These are phyloP conservation scores for Gambusia yucatana DNA, from an alignment of 2,797 vertebrate species.

Conservation along the genomic window DNA sequence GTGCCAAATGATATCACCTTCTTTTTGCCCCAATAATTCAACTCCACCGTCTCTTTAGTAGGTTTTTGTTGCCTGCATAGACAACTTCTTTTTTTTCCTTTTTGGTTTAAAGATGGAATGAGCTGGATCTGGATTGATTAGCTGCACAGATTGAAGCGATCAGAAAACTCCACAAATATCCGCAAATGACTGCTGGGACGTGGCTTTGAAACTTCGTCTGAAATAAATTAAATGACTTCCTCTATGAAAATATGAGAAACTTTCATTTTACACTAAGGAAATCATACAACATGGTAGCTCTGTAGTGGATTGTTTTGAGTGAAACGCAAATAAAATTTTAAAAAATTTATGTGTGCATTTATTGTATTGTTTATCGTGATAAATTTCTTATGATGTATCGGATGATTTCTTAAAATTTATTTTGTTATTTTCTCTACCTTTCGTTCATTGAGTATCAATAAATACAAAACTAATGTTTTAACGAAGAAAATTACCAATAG, in stretches of 20 bases:
- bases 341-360: too few relatives aligned
- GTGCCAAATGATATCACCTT: conserved; percentile 68
- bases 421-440: too few relatives aligned
- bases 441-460: too few relatives aligned
- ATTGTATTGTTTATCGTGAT: too few relatives aligned
- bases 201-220: not conserved
- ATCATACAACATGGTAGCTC: not conserved
- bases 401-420: too few relatives aligned
- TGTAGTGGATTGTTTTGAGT: not conserved
- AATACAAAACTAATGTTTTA: too few relatives aligned
- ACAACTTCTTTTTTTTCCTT: not conserved
- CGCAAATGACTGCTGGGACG: not conserved
- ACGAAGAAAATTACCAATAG: too few relatives aligned
- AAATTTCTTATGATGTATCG: too few relatives aligned
- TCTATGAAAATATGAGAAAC: not conserved
- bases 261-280: not conserved
- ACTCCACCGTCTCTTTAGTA: conserved; percentile 38
- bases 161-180: not conserved
- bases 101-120: not conserved
- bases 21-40: conserved; percentile 56
- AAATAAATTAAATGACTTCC: not conserved
- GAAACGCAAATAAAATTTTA: too few relatives aligned
- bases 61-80: not conserved
- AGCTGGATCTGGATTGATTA: not conserved
- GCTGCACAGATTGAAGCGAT: not conserved